These are phyloP conservation scores for Babyrousa celebensis DNA, from an alignment of 2,797 vertebrate species.

Conservation along the genomic window DNA sequence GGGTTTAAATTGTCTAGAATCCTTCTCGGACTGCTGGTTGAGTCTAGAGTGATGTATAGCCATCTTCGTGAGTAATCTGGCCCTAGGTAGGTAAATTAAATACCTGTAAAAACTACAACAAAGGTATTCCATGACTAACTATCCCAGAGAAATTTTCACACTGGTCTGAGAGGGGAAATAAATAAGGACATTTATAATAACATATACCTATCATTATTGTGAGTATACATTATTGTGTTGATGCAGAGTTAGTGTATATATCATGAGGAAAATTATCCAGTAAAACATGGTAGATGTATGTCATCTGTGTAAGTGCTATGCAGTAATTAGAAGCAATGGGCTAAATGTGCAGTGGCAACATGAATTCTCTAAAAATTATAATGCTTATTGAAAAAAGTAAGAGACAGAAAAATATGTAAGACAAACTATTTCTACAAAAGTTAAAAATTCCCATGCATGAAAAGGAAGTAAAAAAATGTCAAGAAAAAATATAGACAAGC, in stretches of 20 bases:
- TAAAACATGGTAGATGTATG: background rate
- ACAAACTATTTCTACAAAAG: background rate
- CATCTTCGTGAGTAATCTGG: background rate
- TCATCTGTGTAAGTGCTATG: background rate
- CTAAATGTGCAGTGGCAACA: background rate
- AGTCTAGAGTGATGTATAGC: background rate
- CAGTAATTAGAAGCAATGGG: background rate
- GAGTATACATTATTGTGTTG: background rate
- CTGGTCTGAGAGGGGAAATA: background rate
- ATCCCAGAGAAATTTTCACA: background rate
- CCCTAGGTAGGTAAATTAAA: background rate
- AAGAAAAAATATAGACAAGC: constrained; percentile 14
- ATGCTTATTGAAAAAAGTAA: constrained; percentile 29
- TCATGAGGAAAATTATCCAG: background rate
- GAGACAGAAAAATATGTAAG: background rate
- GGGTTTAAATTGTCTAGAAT: background rate
- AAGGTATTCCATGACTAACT: background rate
- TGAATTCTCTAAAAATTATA: background rate
- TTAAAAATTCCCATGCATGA: background rate
- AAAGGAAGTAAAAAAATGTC: background rate
- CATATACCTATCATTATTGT: background rate
- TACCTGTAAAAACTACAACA: background rate
- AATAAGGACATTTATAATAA: background rate
- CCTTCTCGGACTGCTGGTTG: background rate
- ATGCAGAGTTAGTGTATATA: background rate